Percentiles rank a stretch among this genome's conserved stretches.
phyloP scores from a whole-genome alignment of 2,113 vertebrate genomes.

The Maccullochella peelii region DNA sequence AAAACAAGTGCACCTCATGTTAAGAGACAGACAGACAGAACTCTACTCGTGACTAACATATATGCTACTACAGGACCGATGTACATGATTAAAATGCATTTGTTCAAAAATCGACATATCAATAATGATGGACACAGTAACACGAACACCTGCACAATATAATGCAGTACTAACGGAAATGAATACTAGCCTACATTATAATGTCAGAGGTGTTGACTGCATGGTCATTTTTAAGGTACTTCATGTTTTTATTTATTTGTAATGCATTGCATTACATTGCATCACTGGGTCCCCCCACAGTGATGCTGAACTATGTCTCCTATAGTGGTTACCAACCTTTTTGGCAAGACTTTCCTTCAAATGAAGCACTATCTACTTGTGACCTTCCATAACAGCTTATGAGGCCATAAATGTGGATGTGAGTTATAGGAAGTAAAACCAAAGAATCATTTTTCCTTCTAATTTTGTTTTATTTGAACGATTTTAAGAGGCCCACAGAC shows the following conservation, averaged over 20 bases:
- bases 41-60: slow-evolving; percentile 77
- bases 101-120: neutral
- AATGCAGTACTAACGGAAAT: neutral
- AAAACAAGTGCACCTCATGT: slow-evolving; percentile 83
- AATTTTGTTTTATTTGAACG: neutral
- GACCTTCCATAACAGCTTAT: neutral
- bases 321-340: neutral
- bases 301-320: neutral
- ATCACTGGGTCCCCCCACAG: neutral
- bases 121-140: neutral
- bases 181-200: neutral
- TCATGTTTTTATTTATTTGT: neutral
- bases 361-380: neutral
- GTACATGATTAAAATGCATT: neutral
- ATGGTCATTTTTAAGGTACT: neutral
- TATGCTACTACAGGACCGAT: slow-evolving; percentile 19
- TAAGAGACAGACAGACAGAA: slow-evolving; percentile 71
- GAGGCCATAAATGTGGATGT: neutral
- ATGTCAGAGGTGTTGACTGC: neutral
- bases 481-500: neutral
- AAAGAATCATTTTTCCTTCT: neutral
- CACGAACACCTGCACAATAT: neutral
- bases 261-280: neutral
- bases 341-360: neutral
- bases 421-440: neutral